A percentile compares a stretch with the other conserved stretches of the same genome.
Conservation (phyloP, 2,888 invertebrate genomes). For the Odontothrips loti region DNA sequence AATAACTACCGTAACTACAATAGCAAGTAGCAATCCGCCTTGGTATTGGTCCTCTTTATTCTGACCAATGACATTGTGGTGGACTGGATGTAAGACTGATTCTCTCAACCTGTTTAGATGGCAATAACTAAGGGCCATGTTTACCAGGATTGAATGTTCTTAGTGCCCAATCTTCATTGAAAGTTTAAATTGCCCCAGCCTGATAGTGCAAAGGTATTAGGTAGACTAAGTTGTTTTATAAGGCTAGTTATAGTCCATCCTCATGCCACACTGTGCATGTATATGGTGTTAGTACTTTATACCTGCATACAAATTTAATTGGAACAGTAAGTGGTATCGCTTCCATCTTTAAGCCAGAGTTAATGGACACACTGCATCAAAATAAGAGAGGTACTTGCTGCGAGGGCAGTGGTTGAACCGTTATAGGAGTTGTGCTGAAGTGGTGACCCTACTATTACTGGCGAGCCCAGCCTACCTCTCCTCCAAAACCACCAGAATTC, state of each 20-base stretch:
- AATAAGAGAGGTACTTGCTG: too few relatives aligned
- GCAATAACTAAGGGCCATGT: conserved; percentile 2
- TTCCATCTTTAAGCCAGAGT: neutral
- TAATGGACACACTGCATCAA: too few relatives aligned
- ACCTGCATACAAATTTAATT: neutral
- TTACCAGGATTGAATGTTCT: neutral
- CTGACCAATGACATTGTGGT: neutral
- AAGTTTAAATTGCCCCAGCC: neutral
- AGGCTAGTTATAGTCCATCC: neutral
- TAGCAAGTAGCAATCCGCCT: neutral
- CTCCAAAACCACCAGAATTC: too few relatives aligned
- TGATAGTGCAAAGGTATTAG: conserved; percentile 17
- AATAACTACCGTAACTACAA: neutral
- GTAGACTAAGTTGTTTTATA: neutral
- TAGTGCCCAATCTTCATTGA: neutral
- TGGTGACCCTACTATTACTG: too few relatives aligned
- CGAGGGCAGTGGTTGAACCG: too few relatives aligned
- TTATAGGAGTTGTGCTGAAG: too few relatives aligned
- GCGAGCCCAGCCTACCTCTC: too few relatives aligned
- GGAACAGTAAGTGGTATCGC: neutral
- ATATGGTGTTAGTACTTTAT: neutral
- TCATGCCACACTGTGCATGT: neutral
- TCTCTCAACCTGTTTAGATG: neutral
- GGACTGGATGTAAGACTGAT: conserved; percentile 10
- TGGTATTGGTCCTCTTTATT: neutral